Percentiles rank a stretch among this genome's conserved stretches.
These are phyloP conservation scores for Choristoneura rosaceana DNA, from an alignment of 2,888 invertebrate species.

Conservation along the genomic window DNA sequence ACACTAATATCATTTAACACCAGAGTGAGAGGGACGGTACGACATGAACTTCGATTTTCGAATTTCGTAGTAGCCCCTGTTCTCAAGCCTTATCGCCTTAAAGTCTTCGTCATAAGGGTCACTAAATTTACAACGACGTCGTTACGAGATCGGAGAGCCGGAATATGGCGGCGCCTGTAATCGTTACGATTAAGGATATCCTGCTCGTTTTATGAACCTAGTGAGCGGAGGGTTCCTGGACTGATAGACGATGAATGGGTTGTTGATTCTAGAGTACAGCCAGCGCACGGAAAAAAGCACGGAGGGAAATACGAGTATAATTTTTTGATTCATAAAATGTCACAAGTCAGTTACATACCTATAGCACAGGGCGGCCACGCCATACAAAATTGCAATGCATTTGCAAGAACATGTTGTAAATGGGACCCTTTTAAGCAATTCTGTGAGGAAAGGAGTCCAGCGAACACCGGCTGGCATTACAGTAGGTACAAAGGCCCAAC, in stretches of 20 bases:
- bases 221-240: background rate
- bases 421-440: background rate
- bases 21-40: too few relatives aligned
- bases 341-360: too few relatives aligned
- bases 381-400: too few relatives aligned
- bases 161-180: constrained; percentile 21
- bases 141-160: constrained; percentile 17
- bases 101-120: constrained; percentile 32
- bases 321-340: too few relatives aligned
- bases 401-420: background rate
- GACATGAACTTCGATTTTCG: too few relatives aligned
- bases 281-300: background rate
- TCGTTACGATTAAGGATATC: constrained; percentile 37
- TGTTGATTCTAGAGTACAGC: background rate
- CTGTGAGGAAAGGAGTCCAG: background rate
- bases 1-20: too few relatives aligned
- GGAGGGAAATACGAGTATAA: background rate
- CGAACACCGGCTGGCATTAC: background rate
- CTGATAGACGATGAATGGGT: constrained; percentile 1
- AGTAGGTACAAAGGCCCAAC: too few relatives aligned
- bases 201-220: constrained; percentile 31
- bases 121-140: constrained; percentile 36
- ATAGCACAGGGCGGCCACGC: too few relatives aligned
- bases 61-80: too few relatives aligned
- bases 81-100: constrained; percentile 29